These are phyloP conservation scores for Polyodon spathula DNA, from an alignment of 2,113 vertebrate species.

Conservation along the genomic window DNA sequence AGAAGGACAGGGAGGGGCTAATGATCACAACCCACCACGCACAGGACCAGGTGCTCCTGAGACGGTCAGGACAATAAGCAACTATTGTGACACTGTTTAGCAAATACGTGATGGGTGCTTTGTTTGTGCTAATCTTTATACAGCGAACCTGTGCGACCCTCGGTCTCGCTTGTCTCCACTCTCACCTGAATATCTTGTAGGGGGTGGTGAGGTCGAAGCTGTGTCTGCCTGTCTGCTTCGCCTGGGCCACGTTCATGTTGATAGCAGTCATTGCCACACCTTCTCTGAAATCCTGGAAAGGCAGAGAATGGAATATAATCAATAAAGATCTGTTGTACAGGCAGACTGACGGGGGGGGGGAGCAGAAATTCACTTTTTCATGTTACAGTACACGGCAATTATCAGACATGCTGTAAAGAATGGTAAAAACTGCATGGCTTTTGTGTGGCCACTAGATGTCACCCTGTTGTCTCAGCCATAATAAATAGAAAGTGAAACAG, in stretches of 20 bases:
- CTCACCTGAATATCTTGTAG: slow-evolving; percentile 55
- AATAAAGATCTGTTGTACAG: not conserved
- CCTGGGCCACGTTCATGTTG: slow-evolving; percentile 47
- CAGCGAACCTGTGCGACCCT: not conserved
- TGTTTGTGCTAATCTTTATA: not conserved
- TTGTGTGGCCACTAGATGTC: too few species aligned
- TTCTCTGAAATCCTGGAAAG: slow-evolving; percentile 36
- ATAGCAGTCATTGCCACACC: slow-evolving; percentile 49
- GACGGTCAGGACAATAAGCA: too few species aligned
- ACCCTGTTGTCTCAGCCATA: too few species aligned
- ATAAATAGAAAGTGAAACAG: too few species aligned
- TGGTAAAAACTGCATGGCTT: too few species aligned
- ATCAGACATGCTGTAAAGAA: too few species aligned
- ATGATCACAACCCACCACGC: not conserved
- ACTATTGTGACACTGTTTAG: not conserved
- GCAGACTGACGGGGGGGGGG: not conserved
- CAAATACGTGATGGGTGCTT: not conserved
- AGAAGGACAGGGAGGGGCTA: not conserved
- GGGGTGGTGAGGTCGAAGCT: slow-evolving; percentile 52
- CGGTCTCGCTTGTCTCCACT: not conserved
- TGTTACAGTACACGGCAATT: too few species aligned
- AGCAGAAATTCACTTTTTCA: too few species aligned
- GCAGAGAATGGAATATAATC: not conserved
- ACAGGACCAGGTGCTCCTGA: not conserved
- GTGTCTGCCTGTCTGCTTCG: slow-evolving; percentile 44